Conservation (phyloP, 2,797 vertebrate species). For the Falco columbarius region DNA sequence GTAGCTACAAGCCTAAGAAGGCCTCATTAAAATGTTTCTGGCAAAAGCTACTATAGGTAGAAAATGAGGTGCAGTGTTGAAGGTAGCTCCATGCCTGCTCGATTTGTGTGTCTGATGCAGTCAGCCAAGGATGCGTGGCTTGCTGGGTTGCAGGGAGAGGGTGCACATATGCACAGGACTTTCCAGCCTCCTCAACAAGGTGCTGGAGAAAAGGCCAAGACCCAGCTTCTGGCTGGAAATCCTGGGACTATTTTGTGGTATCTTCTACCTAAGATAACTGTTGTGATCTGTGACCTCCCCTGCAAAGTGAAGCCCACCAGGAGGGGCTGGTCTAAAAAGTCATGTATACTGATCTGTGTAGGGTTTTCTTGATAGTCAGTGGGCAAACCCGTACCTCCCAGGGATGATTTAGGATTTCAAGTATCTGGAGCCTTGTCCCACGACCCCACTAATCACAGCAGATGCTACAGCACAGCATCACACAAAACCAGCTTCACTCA, state of each 20-base stretch:
- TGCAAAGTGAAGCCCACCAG: neutral
- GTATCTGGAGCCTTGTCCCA: neutral
- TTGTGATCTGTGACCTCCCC: neutral
- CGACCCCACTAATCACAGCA: neutral
- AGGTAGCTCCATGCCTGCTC: neutral
- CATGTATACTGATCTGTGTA: neutral
- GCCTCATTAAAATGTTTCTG: neutral
- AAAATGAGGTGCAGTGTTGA: neutral
- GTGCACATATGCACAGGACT: neutral
- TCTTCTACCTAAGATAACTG: neutral
- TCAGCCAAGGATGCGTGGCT: neutral
- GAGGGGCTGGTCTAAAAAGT: neutral
- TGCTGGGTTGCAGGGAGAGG: neutral
- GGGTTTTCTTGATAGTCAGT: neutral
- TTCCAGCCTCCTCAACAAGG: neutral
- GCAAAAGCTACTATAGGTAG: neutral
- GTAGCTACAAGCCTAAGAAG: neutral
- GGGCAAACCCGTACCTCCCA: neutral
- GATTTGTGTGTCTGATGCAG: accelerated
- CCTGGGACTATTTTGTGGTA: neutral
- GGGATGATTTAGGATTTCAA: neutral
- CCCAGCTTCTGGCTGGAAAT: neutral
- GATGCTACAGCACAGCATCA: neutral
- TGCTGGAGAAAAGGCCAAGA: neutral
- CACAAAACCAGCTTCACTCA: neutral